Evolutionary conservation across 2,113 vertebrate genomes (phyloP), one percentile per base, ranked within the genome.

Genomic region (Protomyctophum bolini): DNA sequence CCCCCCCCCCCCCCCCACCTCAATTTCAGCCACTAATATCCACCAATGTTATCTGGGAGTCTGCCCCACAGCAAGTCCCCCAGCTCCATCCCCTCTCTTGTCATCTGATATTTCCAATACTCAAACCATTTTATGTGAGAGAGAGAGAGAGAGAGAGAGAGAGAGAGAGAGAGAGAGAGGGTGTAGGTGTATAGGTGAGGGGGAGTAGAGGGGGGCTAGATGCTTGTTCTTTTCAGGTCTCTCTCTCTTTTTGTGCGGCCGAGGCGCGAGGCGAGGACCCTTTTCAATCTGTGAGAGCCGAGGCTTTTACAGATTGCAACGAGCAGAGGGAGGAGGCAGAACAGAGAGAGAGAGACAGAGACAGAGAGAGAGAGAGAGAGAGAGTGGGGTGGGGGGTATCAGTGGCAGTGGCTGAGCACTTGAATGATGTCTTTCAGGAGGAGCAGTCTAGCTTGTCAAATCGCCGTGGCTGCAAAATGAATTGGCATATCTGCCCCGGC

Each of bases 371-470:
- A 69, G 71, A 84, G 72, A 77, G 83, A 65, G 82, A 68, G 82
- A 84, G 88, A 87, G 81, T 80, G 77, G 84, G 81, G 79, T 80
- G 8, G 64, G 85, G 90, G 90, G 91, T 91, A 91, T 92, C 85
- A 73, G 77, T 72, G 92, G 89, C 71, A 70, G 93, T 76, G 88
- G 92, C 83, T 88, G 89, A 83, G 84, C 75, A 93, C 95, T 95
- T 98, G 96, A 99, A 93, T 89, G 95, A 96, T 94, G 96, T 94
- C 96, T 98, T 99, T 99, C 97, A 99, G 94, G 94, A 95, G 95
- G 94, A 93, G 96, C 96, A 97, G 96, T 95, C 95, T 97, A 96
- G 97, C 97, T 97, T 98, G 97, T 98, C 97, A 97, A 96, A 96
- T 96, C 92, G 91, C 48, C 64, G 21, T 21, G 93, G 92, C 93